A percentile compares a stretch with the other conserved stretches of the same genome.
These are phyloP conservation scores for Cabera pusaria DNA, from an alignment of 2,888 invertebrate genomes.

Conservation along the genomic window DNA sequence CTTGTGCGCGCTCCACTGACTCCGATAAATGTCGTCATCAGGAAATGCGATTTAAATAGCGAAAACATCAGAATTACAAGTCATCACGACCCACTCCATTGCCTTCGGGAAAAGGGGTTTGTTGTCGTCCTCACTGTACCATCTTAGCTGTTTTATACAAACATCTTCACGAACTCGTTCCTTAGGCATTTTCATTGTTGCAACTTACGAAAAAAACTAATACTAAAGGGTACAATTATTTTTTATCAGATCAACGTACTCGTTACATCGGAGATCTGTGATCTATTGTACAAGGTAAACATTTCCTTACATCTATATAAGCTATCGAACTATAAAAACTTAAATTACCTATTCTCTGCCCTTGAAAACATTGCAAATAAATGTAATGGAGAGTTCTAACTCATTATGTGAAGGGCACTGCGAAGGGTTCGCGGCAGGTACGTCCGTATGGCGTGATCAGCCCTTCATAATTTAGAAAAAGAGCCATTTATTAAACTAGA, in stretches of 20 bases:
- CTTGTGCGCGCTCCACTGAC: constrained; percentile 66
- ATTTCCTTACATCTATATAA: too few relatives aligned
- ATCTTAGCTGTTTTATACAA: constrained; percentile 61
- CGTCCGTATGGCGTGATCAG: constrained; percentile 79
- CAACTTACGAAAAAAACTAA: constrained; percentile 21
- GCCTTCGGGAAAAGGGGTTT: constrained; percentile 77
- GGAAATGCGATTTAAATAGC: constrained; percentile 82
- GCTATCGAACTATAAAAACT: too few relatives aligned
- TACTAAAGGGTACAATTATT: constrained; percentile 11
- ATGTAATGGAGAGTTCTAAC: constrained; percentile 59
- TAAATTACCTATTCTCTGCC: too few relatives aligned
- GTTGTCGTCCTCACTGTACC: constrained; percentile 64
- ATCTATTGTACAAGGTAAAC: too few relatives aligned
- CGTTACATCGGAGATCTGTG: too few relatives aligned
- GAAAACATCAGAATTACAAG: constrained; percentile 80
- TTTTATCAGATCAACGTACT: too few relatives aligned
- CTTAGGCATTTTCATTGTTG: constrained; percentile 35
- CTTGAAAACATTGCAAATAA: constrained; percentile 59
- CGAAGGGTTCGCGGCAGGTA: constrained; percentile 78
- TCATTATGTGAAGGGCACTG: constrained; percentile 62
- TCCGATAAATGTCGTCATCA: constrained; percentile 68
- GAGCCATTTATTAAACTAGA: constrained; percentile 80
- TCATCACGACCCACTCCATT: constrained; percentile 71
- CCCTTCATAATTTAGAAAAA: constrained; percentile 80
- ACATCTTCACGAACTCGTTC: constrained; percentile 52